These are phyloP conservation scores for Agrotis clavis DNA, from an alignment of 2,888 invertebrate species.

Conservation along the genomic window DNA sequence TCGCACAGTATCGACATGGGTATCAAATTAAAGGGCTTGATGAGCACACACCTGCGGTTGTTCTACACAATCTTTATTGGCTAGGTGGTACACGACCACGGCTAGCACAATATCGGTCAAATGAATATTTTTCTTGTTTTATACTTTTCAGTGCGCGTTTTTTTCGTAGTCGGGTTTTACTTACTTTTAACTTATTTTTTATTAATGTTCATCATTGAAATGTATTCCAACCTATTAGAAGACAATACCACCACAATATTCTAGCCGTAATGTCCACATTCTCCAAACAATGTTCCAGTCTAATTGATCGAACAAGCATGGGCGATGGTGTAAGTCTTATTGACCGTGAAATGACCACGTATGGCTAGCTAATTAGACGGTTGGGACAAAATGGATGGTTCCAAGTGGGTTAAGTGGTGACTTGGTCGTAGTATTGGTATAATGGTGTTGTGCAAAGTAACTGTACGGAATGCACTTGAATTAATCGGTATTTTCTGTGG, in stretches of 20 bases:
- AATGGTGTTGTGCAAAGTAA: constrained; percentile 25
- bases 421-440: constrained; percentile 24
- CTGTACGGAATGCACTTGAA: background rate
- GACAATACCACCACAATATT: background rate
- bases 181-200: too few species aligned
- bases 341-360: constrained; percentile 51
- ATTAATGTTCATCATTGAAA: too few species aligned
- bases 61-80: too few species aligned
- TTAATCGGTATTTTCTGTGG: background rate
- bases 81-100: too few species aligned
- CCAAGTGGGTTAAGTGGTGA: constrained; percentile 48
- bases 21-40: too few species aligned
- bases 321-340: constrained; percentile 41
- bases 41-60: too few species aligned
- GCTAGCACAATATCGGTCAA: too few species aligned
- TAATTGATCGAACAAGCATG: constrained; percentile 38
- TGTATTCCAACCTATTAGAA: background rate
- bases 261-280: background rate
- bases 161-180: too few species aligned
- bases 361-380: constrained; percentile 44
- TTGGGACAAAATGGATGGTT: constrained; percentile 30
- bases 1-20: too few species aligned
- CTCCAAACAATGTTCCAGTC: constrained; percentile 51
- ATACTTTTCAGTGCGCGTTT: too few species aligned
- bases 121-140: too few species aligned